A percentile compares a stretch with the other conserved stretches of the same genome.
These are phyloP conservation scores for Drosophila serrata DNA, from an alignment of 1,140 invertebrate species.

Conservation along the genomic window DNA sequence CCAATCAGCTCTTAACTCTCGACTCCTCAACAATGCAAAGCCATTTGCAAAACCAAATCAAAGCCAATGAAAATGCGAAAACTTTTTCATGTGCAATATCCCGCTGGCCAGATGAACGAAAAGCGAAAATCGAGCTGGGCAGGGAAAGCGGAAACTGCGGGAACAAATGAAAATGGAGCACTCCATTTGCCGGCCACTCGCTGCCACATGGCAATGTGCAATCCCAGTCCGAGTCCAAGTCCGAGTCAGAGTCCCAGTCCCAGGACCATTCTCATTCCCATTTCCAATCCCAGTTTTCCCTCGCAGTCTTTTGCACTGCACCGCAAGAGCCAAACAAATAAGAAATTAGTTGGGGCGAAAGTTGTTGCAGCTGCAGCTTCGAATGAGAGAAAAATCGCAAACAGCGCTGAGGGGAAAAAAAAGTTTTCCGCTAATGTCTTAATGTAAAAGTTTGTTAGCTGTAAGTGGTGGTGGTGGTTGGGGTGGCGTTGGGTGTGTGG, in stretches of 20 bases:
- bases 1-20: constrained; percentile 46
- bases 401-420: constrained; percentile 46
- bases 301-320: constrained; percentile 30
- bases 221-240: constrained; percentile 16
- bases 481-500: background rate
- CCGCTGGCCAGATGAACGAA: constrained; percentile 54
- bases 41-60: constrained; percentile 61
- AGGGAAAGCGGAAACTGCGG: constrained; percentile 11
- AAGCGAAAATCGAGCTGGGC: constrained; percentile 11
- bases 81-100: constrained; percentile 77
- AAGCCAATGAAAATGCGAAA: constrained; percentile 74
- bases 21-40: constrained; percentile 55
- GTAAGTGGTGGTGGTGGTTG: constrained; percentile 30
- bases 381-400: constrained; percentile 67
- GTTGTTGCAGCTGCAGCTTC: constrained; percentile 74
- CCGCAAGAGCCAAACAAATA: constrained; percentile 76
- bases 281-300: constrained; percentile 9
- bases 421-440: constrained; percentile 82
- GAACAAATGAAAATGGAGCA: constrained; percentile 76
- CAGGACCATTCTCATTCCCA: constrained; percentile 4
- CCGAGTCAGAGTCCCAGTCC: constrained; percentile 1
- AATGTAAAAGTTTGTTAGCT: constrained; percentile 82
- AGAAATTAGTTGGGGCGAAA: constrained; percentile 79
- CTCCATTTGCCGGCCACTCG: constrained; percentile 58
- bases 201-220: constrained; percentile 19